Percentiles rank a stretch among this genome's conserved stretches.
Evolutionary conservation across 2,113 vertebrate genomes (phyloP).

Genomic region (Phaethornis superciliosus): DNA sequence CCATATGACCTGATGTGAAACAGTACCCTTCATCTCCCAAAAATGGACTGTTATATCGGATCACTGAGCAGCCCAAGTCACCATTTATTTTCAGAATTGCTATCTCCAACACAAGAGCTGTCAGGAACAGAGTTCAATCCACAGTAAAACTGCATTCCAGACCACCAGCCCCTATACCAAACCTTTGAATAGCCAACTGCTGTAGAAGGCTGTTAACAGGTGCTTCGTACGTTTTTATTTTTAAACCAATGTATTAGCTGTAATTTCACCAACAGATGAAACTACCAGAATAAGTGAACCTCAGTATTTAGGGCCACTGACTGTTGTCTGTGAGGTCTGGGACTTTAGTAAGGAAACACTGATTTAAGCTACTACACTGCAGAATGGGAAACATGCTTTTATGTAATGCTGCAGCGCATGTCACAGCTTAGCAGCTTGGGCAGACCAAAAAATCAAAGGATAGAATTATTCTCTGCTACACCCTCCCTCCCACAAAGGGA

Average conservation of each 20-base stretch:
- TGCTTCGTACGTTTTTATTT: background rate
- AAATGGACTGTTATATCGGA: background rate
- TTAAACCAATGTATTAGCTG: background rate
- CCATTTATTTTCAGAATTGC: background rate
- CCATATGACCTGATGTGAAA: background rate
- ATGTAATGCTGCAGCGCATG: background rate
- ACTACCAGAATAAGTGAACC: background rate
- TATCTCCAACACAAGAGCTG: background rate
- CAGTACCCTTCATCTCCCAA: background rate
- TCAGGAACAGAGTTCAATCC: background rate
- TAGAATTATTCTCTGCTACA: too few species aligned
- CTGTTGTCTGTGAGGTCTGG: background rate
- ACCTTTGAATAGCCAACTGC: background rate
- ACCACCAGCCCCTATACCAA: background rate
- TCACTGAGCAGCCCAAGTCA: background rate
- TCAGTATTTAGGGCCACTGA: background rate
- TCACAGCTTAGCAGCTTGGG: too few species aligned
- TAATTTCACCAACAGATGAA: background rate
- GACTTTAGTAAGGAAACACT: background rate
- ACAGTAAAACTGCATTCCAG: background rate
- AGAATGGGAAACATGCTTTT: background rate
- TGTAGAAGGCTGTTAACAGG: background rate
- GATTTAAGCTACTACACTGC: background rate
- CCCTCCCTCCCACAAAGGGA: too few species aligned
- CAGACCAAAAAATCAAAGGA: too few species aligned